Evolutionary conservation across 2,888 invertebrate species (phyloP).

Genomic region (Tillus elongatus): DNA sequence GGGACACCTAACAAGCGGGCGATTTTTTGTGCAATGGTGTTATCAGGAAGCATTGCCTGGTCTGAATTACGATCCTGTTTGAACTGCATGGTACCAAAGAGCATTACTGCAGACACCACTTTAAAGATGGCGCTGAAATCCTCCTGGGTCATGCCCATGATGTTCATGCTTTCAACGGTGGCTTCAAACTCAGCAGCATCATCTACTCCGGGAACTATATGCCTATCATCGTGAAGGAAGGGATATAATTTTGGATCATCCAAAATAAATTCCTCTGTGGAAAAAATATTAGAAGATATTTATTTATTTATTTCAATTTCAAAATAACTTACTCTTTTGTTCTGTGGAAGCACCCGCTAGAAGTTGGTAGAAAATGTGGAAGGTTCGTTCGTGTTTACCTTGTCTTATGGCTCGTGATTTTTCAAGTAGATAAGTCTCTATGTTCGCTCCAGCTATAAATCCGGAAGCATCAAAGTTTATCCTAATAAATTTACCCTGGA

Average conservation of each 20-base stretch:
- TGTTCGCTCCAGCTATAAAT: slow-evolving; percentile 98
- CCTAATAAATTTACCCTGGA: slow-evolving; percentile 98
- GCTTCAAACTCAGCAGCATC: slow-evolving; percentile 86
- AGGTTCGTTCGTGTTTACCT: slow-evolving; percentile 93
- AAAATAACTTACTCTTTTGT: slow-evolving; percentile 63
- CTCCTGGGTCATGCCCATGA: slow-evolving; percentile 95
- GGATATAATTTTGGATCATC: slow-evolving; percentile 91
- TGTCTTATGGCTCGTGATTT: slow-evolving; percentile 98
- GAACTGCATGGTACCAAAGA: slow-evolving; percentile 98
- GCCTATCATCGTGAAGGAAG: slow-evolving; percentile 84
- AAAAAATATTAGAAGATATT: no score
- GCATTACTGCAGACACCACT: slow-evolving; percentile 89
- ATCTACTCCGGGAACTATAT: slow-evolving; percentile 89
- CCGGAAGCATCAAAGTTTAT: slow-evolving; percentile 99
- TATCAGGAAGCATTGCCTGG: slow-evolving; percentile 96
- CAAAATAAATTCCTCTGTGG: slow-evolving; percentile 76
- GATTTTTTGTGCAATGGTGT: slow-evolving; percentile 97
- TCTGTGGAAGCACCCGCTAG: slow-evolving; percentile 81
- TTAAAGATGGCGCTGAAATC: slow-evolving; percentile 94
- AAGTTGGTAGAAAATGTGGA: slow-evolving; percentile 99
- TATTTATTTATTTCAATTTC: no score
- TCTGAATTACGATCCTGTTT: slow-evolving; percentile 97
- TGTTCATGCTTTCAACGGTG: slow-evolving; percentile 96
- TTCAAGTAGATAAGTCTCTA: slow-evolving; percentile 97
- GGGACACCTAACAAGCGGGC: slow-evolving; percentile 90